Evolutionary conservation across 2,888 invertebrate species (phyloP), one percentile per base, ranked within the genome.

Genomic region (Vesta saturnalis): DNA sequence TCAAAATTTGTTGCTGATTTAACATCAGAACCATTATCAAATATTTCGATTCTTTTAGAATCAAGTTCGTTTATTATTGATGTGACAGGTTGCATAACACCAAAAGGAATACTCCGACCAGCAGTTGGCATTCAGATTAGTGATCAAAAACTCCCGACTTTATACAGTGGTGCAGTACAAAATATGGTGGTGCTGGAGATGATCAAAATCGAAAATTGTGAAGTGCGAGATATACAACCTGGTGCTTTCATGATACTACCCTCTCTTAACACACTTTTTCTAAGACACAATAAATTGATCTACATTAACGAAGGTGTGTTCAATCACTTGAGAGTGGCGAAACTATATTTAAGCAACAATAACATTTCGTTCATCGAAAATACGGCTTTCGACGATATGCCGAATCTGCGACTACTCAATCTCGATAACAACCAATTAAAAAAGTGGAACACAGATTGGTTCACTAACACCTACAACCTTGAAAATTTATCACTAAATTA

Each of bases 381-480:
- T 18, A 74, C 71, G 14, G 77, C 77, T 14, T 76, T 78, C 52
- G 47, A 72, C n/a, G 69, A 79, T 59, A 74, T 82, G 73, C 77
- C 80, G 0, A 76, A 76, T 56, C 73, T 83, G 59, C 62, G 69
- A 3, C 73, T 76, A 46, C 69, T 83, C 19, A 78, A 80, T 57
- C 69, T 83, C 19, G 83, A 83, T 64, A 66, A 74, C 22, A 83
- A 83, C 69, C 74, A 72, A 59, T 67, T 83, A 4, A 67, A 76
- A 6, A 61, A 35, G 10, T 82, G 81, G 82, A 78, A 81, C 60
- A 61, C 71, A 8, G 74, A 79, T n/a, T 83, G 83, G 83, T 83
- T 83, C 64, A 73, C 71, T 35, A 76, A 79, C 61, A 77, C 77
- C 16, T 82, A 83, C 1, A 75, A 73, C 22, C 69, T 83, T 3